Conservation (phyloP, 2,888 invertebrate species). For the Micoletzkya japonica region DNA sequence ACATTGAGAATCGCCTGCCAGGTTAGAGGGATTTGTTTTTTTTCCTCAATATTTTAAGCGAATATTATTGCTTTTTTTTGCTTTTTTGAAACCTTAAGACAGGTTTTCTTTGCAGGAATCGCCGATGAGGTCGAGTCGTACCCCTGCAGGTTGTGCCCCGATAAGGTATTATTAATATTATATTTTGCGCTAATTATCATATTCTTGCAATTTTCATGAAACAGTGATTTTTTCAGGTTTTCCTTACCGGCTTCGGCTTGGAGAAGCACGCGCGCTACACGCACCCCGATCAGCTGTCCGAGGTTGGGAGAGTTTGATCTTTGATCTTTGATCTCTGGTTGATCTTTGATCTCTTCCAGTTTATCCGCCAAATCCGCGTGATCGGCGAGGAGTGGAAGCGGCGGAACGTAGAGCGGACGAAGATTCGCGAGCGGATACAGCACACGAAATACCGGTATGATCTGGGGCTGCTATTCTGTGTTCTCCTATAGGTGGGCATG, state of each 20-base stretch:
- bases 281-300: slow-evolving; percentile 40
- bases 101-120: slow-evolving; percentile 36
- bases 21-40: neutral
- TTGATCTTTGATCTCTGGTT: neutral
- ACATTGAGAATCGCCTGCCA: slow-evolving; percentile 26
- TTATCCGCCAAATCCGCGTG: slow-evolving; percentile 36
- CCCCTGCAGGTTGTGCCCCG: slow-evolving; percentile 51
- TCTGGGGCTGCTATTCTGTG: no score
- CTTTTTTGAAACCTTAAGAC: neutral
- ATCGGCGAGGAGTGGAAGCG: slow-evolving; percentile 49
- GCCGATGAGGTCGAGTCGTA: slow-evolving; percentile 56
- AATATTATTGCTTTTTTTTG: neutral
- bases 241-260: slow-evolving; percentile 49
- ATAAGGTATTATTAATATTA: no score
- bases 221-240: no score
- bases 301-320: slow-evolving; percentile 22
- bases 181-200: no score
- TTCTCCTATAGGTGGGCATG: no score
- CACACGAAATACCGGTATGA: slow-evolving; percentile 8
- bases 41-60: neutral
- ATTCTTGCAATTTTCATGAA: no score
- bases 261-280: slow-evolving; percentile 45
- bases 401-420: slow-evolving; percentile 35
- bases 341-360: slow-evolving; percentile 26
- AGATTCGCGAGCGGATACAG: slow-evolving; percentile 15